A percentile compares a stretch with the other conserved stretches of the same genome.
These are phyloP conservation scores for Scrobipalpa costella DNA, from an alignment of 2,888 invertebrate genomes.

Conservation along the genomic window DNA sequence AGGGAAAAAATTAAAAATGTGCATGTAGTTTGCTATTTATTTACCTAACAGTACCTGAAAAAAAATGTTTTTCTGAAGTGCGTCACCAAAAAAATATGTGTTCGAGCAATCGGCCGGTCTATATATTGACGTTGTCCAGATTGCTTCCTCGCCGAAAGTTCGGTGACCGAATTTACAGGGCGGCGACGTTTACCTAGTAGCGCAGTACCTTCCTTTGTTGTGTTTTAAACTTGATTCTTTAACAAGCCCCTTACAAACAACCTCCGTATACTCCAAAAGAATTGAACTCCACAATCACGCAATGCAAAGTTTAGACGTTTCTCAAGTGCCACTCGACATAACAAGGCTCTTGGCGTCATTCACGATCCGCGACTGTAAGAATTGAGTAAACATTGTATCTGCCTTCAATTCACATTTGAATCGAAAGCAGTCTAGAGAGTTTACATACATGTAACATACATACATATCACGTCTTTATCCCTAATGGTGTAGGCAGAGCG, in stretches of 20 bases:
- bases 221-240: not conserved
- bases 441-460: too few relatives aligned
- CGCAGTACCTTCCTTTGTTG: not conserved
- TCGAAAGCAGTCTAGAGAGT: not conserved
- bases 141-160: too few relatives aligned
- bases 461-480: not conserved
- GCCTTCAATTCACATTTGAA: not conserved
- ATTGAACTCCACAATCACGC: not conserved
- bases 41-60: too few relatives aligned
- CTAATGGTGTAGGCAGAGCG: too few relatives aligned
- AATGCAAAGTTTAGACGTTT: conserved; percentile 1
- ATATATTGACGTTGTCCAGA: too few relatives aligned
- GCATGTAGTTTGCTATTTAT: too few relatives aligned
- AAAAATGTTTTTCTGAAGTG: too few relatives aligned
- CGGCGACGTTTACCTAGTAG: too few relatives aligned
- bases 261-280: not conserved
- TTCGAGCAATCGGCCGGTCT: too few relatives aligned
- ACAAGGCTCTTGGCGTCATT: not conserved
- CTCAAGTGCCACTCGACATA: not conserved
- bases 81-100: too few relatives aligned
- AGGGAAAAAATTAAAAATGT: too few relatives aligned
- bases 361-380: not conserved
- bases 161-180: too few relatives aligned
- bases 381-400: conserved; percentile 1
- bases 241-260: not conserved